phyloP scores from a whole-genome alignment of 2,797 vertebrate species.

The Amblyraja radiata region DNA sequence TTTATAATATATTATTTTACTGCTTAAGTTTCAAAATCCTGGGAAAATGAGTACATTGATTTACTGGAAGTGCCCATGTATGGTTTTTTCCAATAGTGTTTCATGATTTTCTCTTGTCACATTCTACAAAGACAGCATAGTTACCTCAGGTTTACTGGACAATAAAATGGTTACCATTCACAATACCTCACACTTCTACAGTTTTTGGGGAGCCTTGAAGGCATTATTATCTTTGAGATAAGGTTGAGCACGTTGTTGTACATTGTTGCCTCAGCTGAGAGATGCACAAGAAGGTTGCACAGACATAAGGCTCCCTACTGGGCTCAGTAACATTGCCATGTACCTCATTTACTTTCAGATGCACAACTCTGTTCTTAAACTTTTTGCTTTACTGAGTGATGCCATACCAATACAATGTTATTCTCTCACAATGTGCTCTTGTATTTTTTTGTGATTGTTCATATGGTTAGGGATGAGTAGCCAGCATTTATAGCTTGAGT shows the following conservation, averaged over 20 bases:
- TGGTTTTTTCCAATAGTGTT: constrained; percentile 71
- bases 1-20: constrained; percentile 99
- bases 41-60: constrained; percentile 78
- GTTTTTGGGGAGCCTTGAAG: constrained; percentile 58
- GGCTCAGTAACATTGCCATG: constrained; percentile 65
- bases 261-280: constrained; percentile 39
- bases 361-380: constrained; percentile 81
- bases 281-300: constrained; percentile 43
- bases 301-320: constrained; percentile 59
- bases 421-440: constrained; percentile 67
- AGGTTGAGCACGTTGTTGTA: constrained; percentile 35
- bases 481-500: constrained; percentile 40
- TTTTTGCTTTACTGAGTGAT: constrained; percentile 83
- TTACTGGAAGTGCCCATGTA: constrained; percentile 94
- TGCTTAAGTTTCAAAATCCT: constrained; percentile 90
- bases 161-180: constrained; percentile 66
- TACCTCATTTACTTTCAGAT: constrained; percentile 86
- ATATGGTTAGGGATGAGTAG: constrained; percentile 31
- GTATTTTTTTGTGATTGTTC: constrained; percentile 37
- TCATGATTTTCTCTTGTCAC: constrained; percentile 63
- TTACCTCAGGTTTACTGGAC: constrained; percentile 98
- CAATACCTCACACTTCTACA: constrained; percentile 80
- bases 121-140: constrained; percentile 78
- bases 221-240: constrained; percentile 41
- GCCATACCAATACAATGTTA: constrained; percentile 69